Base-by-base conservation (phyloP, 2,888 invertebrate genomes). In the Pollenia amentaria region DNA sequence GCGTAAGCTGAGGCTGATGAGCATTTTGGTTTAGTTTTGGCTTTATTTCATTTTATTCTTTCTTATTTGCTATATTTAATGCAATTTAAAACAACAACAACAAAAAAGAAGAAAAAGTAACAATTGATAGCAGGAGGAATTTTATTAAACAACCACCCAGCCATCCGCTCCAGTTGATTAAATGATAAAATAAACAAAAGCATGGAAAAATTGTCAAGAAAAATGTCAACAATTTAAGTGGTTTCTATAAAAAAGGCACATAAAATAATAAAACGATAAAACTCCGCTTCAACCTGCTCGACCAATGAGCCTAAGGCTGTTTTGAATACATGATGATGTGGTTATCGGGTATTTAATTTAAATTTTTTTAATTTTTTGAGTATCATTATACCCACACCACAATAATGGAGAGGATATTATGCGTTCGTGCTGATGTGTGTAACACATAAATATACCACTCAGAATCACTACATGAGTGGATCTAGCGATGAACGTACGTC, bases 141-240 rank as follows among this genome's bases (percentile, higher is more conserved):
- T 40, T 48, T 53, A 1, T 67, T 10, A 64, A 12, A 12, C 67
- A 75, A n/a, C 21, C 21, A 64, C 57, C 53, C 57, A 65, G 46
- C 72, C 65, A 78, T 42, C 78, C 77, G 87, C 79, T 90, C 89
- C 88, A 91, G 89, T 90, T 90, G 91, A 92, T 91, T 90, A 91
- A 91, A 91, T 91, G 90, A 90, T 89, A 90, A 89, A 92, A 90
- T 90, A 91, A 92, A 91, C 89, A 91, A 16, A 69, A 42, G 12
- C 88, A 89, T 89, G 46, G 88, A 88, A 18, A 62, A 21, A 89
- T 64, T n/a, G n/a, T 51, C n/a, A 89, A 90, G 89, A 88, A 90
- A 91, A 91, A 90, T 90, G 91, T 91, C 92, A 91, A 92, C 90
- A 91, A 89, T 90, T 90, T 90, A 91, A 92, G 91, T 91, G 90